A percentile compares a stretch with the other conserved stretches of the same genome.
Evolutionary conservation across 2,888 invertebrate genomes (phyloP).

Genomic region (Entomobrya multifasciata): DNA sequence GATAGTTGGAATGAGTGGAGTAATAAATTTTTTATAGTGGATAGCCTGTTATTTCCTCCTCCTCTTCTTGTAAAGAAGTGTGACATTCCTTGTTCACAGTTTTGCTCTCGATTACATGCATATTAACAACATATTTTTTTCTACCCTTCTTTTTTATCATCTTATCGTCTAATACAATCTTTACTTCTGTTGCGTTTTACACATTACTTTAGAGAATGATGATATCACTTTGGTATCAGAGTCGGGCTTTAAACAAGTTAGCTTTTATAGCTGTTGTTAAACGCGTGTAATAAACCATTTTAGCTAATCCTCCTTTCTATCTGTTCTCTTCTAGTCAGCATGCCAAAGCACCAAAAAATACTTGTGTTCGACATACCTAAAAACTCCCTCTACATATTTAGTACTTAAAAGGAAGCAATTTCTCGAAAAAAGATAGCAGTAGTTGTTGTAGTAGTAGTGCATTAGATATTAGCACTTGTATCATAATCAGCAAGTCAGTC

Average conservation of each 20-base stretch:
- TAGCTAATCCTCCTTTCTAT: conserved; percentile 30
- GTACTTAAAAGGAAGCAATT: background rate
- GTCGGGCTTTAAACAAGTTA: background rate
- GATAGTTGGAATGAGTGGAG: too few species aligned
- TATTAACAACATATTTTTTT: conserved; percentile 47
- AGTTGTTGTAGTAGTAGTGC: background rate
- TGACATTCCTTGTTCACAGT: conserved; percentile 69
- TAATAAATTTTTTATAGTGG: too few species aligned
- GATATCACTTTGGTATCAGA: background rate
- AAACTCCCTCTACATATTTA: background rate
- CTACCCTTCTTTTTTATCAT: background rate
- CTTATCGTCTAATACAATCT: background rate
- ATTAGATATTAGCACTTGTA: conserved; percentile 60
- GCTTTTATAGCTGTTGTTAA: conserved; percentile 14
- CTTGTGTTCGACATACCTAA: too few species aligned
- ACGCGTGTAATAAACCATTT: conserved; percentile 15
- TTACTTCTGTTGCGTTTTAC: too few species aligned
- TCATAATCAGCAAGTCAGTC: conserved; percentile 57
- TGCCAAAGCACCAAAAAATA: background rate
- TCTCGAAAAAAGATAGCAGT: conserved; percentile 1
- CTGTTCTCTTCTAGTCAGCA: background rate
- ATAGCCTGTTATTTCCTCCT: too few species aligned
- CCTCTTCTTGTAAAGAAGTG: conserved; percentile 42
- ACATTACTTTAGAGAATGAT: background rate
- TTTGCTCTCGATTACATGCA: conserved; percentile 70